Conservation (phyloP, 2,113 vertebrate genomes). For the Gymnarchus niloticus region DNA sequence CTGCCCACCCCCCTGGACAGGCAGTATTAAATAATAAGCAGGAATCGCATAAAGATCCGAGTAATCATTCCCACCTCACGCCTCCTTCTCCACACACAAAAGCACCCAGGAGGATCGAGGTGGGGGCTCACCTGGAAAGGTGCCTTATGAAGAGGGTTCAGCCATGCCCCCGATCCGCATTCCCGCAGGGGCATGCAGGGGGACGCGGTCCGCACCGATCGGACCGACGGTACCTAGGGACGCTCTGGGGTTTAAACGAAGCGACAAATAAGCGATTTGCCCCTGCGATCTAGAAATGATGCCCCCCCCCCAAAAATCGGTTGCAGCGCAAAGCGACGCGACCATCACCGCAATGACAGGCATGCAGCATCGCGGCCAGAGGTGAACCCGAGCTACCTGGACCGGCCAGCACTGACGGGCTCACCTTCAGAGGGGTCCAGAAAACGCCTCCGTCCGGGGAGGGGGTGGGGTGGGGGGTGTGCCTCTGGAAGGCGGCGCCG, state of each 20-base stretch:
- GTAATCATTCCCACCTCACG: neutral
- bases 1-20: neutral
- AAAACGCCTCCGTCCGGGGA: neutral
- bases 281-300: neutral
- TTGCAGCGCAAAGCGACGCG: slow-evolving; percentile 1
- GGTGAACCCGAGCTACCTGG: slow-evolving; percentile 8
- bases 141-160: neutral
- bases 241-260: neutral
- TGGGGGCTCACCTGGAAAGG: neutral
- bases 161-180: slow-evolving; percentile 1
- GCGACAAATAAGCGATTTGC: neutral
- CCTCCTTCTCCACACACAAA: neutral
- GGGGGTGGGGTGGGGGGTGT: neutral
- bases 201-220: neutral
- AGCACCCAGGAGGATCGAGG: neutral
- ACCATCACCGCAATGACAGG: neutral
- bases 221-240: neutral
- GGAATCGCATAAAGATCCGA: neutral
- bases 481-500: neutral
- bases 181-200: neutral
- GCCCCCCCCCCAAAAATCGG: neutral
- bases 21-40: neutral
- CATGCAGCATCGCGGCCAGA: neutral
- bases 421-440: slow-evolving; percentile 47
- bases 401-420: neutral